phyloP scores from a whole-genome alignment of 2,113 vertebrate species.

The Takifugu flavidus region DNA sequence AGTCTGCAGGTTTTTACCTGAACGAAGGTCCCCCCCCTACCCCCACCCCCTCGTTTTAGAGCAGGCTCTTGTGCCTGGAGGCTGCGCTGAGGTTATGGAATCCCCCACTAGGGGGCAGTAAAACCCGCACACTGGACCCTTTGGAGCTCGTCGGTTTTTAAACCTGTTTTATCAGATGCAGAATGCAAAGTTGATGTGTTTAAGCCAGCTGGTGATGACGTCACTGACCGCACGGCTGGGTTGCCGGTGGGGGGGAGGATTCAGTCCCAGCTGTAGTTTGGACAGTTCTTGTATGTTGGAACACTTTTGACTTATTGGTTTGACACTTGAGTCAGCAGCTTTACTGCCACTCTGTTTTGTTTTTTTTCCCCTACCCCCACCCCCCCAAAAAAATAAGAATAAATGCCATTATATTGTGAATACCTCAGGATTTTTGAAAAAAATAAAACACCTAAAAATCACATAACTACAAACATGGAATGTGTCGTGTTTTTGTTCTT shows the following conservation, averaged over 20 bases:
- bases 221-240: constrained; percentile 45
- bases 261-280: too few species aligned
- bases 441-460: constrained; percentile 74
- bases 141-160: constrained; percentile 22
- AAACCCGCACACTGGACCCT: neutral
- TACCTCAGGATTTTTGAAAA: constrained; percentile 83
- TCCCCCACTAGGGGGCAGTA: neutral
- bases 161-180: constrained; percentile 32
- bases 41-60: too few species aligned
- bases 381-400: constrained; percentile 57
- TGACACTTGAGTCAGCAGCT: neutral
- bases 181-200: constrained; percentile 17
- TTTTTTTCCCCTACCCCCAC: constrained; percentile 37
- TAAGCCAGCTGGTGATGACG: constrained; percentile 30
- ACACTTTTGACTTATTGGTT: too few species aligned
- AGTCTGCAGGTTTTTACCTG: neutral
- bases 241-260: neutral
- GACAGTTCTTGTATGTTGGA: neutral
- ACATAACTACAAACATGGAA: constrained; percentile 70
- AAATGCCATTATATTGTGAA: constrained; percentile 85
- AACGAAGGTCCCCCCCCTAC: too few species aligned
- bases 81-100: too few species aligned
- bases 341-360: constrained; percentile 21
- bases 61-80: too few species aligned
- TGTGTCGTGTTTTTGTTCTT: constrained; percentile 16